These are phyloP conservation scores for Griposia aprilina DNA, from an alignment of 2,888 invertebrate species.

Conservation along the genomic window DNA sequence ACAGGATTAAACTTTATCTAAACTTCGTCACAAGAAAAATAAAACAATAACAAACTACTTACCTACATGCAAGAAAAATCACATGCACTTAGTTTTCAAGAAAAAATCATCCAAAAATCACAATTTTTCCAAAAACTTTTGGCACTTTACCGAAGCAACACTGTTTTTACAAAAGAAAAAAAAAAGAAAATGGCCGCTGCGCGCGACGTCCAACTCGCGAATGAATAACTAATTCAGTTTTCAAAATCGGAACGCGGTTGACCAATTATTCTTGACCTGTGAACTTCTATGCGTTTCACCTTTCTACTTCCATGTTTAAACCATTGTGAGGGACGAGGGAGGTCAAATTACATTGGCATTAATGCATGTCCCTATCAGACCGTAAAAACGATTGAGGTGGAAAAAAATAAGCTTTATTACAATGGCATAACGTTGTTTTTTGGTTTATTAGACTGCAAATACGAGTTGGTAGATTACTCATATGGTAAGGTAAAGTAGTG, in stretches of 20 bases:
- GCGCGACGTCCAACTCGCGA: slow-evolving; percentile 78
- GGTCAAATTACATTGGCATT: slow-evolving; percentile 71
- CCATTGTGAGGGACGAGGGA: slow-evolving; percentile 63
- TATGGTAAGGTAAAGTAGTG: slow-evolving; percentile 83
- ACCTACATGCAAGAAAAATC: slow-evolving; percentile 29
- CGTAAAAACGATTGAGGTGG: slow-evolving; percentile 34
- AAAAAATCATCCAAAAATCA: slow-evolving; percentile 36
- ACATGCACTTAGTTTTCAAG: neutral
- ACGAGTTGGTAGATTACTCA: slow-evolving; percentile 79
- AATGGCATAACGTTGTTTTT: slow-evolving; percentile 45
- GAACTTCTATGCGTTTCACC: slow-evolving; percentile 67
- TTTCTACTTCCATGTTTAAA: slow-evolving; percentile 51
- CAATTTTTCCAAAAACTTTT: slow-evolving; percentile 31
- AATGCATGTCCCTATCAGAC: slow-evolving; percentile 65
- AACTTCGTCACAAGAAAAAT: neutral
- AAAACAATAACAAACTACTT: slow-evolving; percentile 29
- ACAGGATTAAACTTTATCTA: slow-evolving; percentile 1
- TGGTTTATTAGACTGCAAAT: slow-evolving; percentile 33
- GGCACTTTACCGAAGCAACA: slow-evolving; percentile 40
- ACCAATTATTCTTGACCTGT: slow-evolving; percentile 74
- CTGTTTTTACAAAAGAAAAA: slow-evolving; percentile 57
- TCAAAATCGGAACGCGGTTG: slow-evolving; percentile 82
- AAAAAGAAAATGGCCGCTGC: slow-evolving; percentile 77
- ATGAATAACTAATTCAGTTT: slow-evolving; percentile 86
- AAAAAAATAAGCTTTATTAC: slow-evolving; percentile 59